phyloP scores from a whole-genome alignment of 2,888 invertebrate genomes.

The Podabrus alpinus region DNA sequence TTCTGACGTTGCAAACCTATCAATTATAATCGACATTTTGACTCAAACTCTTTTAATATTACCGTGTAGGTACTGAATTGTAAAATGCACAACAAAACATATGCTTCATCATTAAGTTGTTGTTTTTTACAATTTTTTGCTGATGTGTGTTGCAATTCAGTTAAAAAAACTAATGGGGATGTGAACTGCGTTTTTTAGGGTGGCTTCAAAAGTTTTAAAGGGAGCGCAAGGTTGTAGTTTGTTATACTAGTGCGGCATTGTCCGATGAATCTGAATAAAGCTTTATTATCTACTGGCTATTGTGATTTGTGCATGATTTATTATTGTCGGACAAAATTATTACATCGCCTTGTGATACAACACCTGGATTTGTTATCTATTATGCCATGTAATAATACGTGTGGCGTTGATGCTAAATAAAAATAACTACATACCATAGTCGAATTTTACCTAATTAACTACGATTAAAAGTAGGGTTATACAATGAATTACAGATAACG shows the following conservation, averaged over 20 bases:
- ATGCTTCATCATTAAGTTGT: conserved; percentile 20
- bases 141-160: conserved; percentile 18
- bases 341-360: conserved; percentile 21
- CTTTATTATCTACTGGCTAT: conserved; percentile 23
- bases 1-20: not conserved
- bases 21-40: conserved; percentile 1
- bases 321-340: conserved; percentile 25
- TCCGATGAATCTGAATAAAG: conserved; percentile 22
- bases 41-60: not conserved
- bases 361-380: conserved; percentile 35
- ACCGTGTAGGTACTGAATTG: not conserved
- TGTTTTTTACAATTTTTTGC: conserved; percentile 16
- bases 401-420: conserved; percentile 25
- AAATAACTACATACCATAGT: conserved; percentile 12
- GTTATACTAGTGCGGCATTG: conserved; percentile 24
- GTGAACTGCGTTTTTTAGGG: conserved; percentile 17
- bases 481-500: conserved; percentile 8
- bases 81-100: conserved; percentile 17
- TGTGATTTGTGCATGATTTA: conserved; percentile 25
- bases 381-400: conserved; percentile 32
- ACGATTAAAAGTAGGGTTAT: conserved; percentile 11
- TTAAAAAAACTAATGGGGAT: conserved; percentile 9
- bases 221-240: conserved; percentile 25
- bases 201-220: conserved; percentile 19
- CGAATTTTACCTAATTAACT: conserved; percentile 18